Evolutionary conservation across 2,888 invertebrate genomes (phyloP), one percentile per base, ranked within the genome.

Genomic region (Malacosoma neustria): DNA sequence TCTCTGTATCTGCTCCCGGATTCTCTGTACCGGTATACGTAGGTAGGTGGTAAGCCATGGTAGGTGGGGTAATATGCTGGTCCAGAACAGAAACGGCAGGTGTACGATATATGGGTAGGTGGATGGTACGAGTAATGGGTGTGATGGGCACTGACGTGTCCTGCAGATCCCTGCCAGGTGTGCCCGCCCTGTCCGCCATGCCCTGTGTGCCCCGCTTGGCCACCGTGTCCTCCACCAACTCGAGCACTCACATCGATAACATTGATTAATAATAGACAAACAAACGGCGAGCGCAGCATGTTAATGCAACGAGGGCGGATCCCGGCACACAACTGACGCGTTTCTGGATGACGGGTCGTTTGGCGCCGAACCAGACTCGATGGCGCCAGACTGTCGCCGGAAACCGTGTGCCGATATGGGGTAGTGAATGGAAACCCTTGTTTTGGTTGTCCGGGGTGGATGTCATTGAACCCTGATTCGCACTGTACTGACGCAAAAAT

Each of bases 71-170:
- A 80, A n/a, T 62, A 45, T 5, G 48, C 46, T 11, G 72, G 57
- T 15, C 61, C 49, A 1, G 68, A 51, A 46, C 84, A 82, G 36
- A 57, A 59, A 3, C 73, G 68, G 40, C 82, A 82, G 45, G 70
- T 62, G 49, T 60, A 84, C 33, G 59, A 52, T 35, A 85, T 68
- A 34, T 70, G 63, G 30, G 50, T 62, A 1, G 84, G 82, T 7
- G 84, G 84, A 42, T 81, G 75, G 44, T 85, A 84, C 11, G 74
- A 66, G 48, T 67, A 84, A 40, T 72, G 70, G 14, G 72, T 49
- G 53, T 79, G 77, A 30, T 63, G 66, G 1, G 73, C 63, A 37
- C 62, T 72, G 14, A 76, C 69, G 49, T 76, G 65, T 39, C 65
- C 58, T n/a, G 48, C 33, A 2, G 65, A 32, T 22, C 48, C 39